These are phyloP conservation scores for Teleopsis dalmanni DNA, from an alignment of 1,140 invertebrate species.

Conservation along the genomic window DNA sequence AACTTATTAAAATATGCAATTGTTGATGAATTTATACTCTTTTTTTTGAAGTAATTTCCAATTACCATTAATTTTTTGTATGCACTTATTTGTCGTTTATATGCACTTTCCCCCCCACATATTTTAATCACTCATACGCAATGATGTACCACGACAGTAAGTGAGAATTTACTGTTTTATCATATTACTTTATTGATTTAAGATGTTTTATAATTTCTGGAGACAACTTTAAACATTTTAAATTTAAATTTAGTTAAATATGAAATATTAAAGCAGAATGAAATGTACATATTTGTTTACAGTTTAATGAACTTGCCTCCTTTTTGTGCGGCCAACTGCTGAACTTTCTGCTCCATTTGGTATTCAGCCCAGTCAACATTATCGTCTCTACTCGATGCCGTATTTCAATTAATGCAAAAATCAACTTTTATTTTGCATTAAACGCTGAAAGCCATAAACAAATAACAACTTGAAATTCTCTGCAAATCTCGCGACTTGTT, in stretches of 20 bases:
- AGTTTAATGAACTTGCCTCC: too few relatives aligned
- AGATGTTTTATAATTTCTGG: too few relatives aligned
- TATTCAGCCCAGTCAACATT: background rate
- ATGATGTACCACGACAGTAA: too few relatives aligned
- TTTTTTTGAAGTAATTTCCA: background rate
- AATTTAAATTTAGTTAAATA: too few relatives aligned
- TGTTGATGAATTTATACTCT: background rate
- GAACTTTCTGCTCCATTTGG: background rate
- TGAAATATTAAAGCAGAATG: too few relatives aligned
- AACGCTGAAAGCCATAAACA: background rate
- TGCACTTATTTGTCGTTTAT: background rate
- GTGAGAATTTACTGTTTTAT: too few relatives aligned
- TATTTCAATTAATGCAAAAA: background rate
- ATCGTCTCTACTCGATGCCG: background rate
- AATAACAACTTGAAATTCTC: background rate
- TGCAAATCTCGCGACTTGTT: background rate
- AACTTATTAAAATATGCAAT: background rate
- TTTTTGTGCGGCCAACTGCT: too few relatives aligned
- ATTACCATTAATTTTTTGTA: background rate
- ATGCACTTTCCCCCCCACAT: background rate
- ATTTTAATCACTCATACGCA: background rate
- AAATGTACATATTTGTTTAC: too few relatives aligned
- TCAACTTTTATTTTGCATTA: background rate
- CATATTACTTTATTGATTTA: too few relatives aligned
- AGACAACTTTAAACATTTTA: too few relatives aligned